Percentiles rank a stretch among this genome's conserved stretches.
These are phyloP conservation scores for Pocillopora meandrina DNA, from an alignment of 92 coral and sea anemone species.

Conservation along the genomic window DNA sequence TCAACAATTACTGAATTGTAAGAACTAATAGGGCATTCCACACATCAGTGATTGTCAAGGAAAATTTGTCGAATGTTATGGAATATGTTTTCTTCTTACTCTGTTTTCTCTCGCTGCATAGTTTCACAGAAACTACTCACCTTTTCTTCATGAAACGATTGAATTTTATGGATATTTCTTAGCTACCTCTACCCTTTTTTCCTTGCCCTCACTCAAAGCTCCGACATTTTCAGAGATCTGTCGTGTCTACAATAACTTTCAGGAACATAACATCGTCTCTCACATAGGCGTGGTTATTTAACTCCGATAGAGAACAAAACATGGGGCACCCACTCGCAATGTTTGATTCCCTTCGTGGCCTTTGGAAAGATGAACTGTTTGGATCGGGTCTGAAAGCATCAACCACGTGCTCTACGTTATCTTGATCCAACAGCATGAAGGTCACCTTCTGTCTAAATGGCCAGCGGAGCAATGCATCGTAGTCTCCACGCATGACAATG, in stretches of 20 bases:
- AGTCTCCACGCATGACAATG: conserved; percentile 72
- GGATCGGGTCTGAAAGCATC: conserved; percentile 95
- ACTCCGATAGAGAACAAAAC: conserved; percentile 73
- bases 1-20: too few relatives aligned
- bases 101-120: too few relatives aligned
- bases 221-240: background rate
- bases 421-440: conserved; percentile 77
- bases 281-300: conserved; percentile 73
- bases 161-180: too few relatives aligned
- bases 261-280: conserved; percentile 77
- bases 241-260: conserved; percentile 63
- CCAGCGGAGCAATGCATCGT: conserved; percentile 82
- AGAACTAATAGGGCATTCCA: too few relatives aligned
- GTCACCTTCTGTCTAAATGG: conserved; percentile 87
- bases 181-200: background rate
- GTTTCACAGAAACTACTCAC: too few relatives aligned
- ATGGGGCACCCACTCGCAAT: conserved; percentile 86
- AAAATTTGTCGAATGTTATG: too few relatives aligned
- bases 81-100: too few relatives aligned
- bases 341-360: conserved; percentile 81
- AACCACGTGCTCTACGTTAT: conserved; percentile 77
- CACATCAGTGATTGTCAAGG: too few relatives aligned
- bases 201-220: background rate
- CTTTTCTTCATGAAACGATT: too few relatives aligned
- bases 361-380: conserved; percentile 86